phyloP scores from a whole-genome alignment of 2,888 invertebrate genomes.

The Noctua pronuba region DNA sequence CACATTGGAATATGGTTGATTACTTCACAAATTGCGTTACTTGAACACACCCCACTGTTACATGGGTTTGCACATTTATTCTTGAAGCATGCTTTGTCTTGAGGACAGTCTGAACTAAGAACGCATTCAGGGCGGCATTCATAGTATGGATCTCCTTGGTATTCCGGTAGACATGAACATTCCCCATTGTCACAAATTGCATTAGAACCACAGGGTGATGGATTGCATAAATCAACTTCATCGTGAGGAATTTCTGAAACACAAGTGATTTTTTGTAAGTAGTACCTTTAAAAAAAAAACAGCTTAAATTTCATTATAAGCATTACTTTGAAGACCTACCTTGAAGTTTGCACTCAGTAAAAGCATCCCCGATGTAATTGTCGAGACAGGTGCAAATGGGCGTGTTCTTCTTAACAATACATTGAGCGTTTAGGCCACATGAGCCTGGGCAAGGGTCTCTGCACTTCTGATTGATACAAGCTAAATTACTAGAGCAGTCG shows the following conservation, averaged over 20 bases:
- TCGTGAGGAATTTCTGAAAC: slow-evolving; percentile 78
- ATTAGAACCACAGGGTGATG: slow-evolving; percentile 92
- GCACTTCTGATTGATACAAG: slow-evolving; percentile 94
- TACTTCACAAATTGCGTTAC: slow-evolving; percentile 93
- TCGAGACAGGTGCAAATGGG: slow-evolving; percentile 94
- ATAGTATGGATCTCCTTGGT: slow-evolving; percentile 92
- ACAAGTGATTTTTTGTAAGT: slow-evolving; percentile 20
- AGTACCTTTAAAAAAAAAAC: neutral
- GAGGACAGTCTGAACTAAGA: slow-evolving; percentile 92
- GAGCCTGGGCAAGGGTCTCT: slow-evolving; percentile 95
- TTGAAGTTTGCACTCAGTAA: slow-evolving; percentile 90
- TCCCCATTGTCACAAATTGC: slow-evolving; percentile 90
- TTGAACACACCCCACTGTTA: slow-evolving; percentile 92
- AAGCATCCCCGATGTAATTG: slow-evolving; percentile 94
- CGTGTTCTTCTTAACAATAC: slow-evolving; percentile 93
- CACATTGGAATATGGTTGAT: slow-evolving; percentile 94
- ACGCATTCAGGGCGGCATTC: slow-evolving; percentile 93
- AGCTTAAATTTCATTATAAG: neutral
- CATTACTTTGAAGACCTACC: slow-evolving; percentile 76
- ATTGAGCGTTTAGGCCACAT: slow-evolving; percentile 92
- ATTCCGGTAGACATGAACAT: slow-evolving; percentile 91
- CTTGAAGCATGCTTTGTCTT: slow-evolving; percentile 91
- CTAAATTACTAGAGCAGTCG: slow-evolving; percentile 93
- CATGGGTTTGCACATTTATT: slow-evolving; percentile 94
- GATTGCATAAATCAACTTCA: slow-evolving; percentile 90